Evolutionary conservation across 1,140 invertebrate genomes (phyloP), one percentile per base, ranked within the genome.

Genomic region (Cyclargus thomasi): DNA sequence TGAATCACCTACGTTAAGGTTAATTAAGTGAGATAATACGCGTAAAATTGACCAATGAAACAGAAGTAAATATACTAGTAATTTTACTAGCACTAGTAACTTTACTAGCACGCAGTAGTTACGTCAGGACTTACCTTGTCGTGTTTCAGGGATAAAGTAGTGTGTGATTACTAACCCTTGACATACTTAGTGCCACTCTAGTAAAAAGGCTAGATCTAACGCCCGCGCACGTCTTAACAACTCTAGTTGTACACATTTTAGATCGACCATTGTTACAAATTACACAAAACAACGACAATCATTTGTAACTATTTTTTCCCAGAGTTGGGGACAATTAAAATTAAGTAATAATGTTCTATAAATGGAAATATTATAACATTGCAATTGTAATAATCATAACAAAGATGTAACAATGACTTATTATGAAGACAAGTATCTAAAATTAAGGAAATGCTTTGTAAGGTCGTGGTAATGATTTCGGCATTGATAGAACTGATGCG

Each of bases 101-200:
- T 47, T 47, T 16, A 16, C 39, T 16, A 47, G 39, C 39, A 47
- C 20, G 55, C 20, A 59, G 17, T 21, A 63, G 18, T 68, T 67
- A 67, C 65, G 63, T 72, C 67, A 68, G 64, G 66, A 63, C 65
- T 70, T 70, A 67, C 70, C 71, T 78, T 70, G 72, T 64, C 63
- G 67, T 63, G 69, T 81, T 85, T 85, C 81, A 83, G 84, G 80
- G 75, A 76, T 78, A 84, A 77, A 82, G 83, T 78, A 75, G 77
- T 70, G 78, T 75, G 77, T 82, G 78, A 88, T 86, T 86, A 88
- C 77, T 76, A 83, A 86, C 82, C 84, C 86, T 88, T 88, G 86
- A 88, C 86, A 88, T 55, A 86, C 79, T 83, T 84, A 80, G 72
- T 74, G 75, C 74, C 81, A 80, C 80, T 86, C 82, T 85, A 85